Evolutionary conservation across 30 jellyfish, hydroid and myxozoan genomes (phyloP), one percentile per base, ranked within the genome.

Genomic region (Hydractinia symbiolongicarpus): DNA sequence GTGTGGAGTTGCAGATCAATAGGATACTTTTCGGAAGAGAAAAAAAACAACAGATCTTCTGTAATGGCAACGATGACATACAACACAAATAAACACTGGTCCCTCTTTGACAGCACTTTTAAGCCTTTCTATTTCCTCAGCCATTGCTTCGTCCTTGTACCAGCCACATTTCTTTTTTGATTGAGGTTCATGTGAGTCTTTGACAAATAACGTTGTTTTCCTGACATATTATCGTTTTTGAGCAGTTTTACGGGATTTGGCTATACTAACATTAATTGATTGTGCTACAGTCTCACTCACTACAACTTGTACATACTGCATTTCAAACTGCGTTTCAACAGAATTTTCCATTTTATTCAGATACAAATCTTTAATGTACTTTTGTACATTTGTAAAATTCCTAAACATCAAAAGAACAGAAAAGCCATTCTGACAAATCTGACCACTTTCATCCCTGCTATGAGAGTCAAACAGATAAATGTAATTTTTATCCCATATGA

Each of bases 11-110:
- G 50, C 21, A 11, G 50, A 10, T 68, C 53, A 16, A 68, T 20
- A 11, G 78, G 50, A 68, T 68, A 68, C 78, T 68, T 68, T 11
- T 68, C 21, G 15, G 40, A 10, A 11, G n/a, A 11, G 21, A 68
- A 68, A 10, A n/a, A 15, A 15, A 68, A 68, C 78, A 68, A 68
- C 78, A 20, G 78, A 68, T 60, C 70, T 14, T 60, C 17, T 60
- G 17, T 60, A 13, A 60, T 13, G 70, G 17, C 70, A 13, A 13
- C 70, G 70, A 16, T 60, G 15, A 60, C 70, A 60, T 16, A 60
- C 44, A 30, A 30, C 44, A 30, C 44, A 30, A 30, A 30, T 30
- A 30, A 30, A 30, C 2, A 30, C 44, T 60, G 17, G 44, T 30
- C 44, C 44, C 44, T 30, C 44, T 30, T 30, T 30, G 44, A 30